Evolutionary conservation across 2,888 invertebrate species (phyloP), one percentile per base, ranked within the genome.

Genomic region (Volucella bombylans): DNA sequence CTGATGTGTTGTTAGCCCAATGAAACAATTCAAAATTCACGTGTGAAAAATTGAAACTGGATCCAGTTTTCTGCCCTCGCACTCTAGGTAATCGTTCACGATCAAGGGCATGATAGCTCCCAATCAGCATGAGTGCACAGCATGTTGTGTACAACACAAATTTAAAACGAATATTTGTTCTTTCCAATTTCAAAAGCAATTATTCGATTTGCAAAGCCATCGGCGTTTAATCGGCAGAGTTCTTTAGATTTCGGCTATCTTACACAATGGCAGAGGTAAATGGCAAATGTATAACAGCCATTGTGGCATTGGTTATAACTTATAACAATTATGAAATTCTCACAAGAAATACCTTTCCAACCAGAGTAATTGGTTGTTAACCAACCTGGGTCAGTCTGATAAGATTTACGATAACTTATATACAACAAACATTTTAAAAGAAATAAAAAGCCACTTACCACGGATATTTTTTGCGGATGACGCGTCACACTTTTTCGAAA

Each of bases 181-280:
- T n/a, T n/a, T 14, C 2, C 14, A 31, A 67, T 67, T 67, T 67
- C 54, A 67, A 67, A 52, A 67, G 2, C 8, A 12, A 45, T 12
- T 14, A 43, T 23, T 67, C 43, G 41, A 43, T 23, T 67, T 54
- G 43, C 54, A 45, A 67, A 67, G 54, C 67, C 1, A 4, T 6
- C 31, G 31, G 31, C 6, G 31, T 1, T 6, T 6, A 31, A 31
- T 31, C 31, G 6, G 31, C 6, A 23, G 18, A 23, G 18, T 23
- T 23, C 18, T 31, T 31, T 4, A 31, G 4, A 6, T 31, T 31
- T 31, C 31, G 0, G 4, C 6, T 23, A 23, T 31, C 31, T 31
- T 31, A 31, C 31, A 31, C 31, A 31, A 31, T 31, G 31, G 31
- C 31, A 31, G 6, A 31, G 31, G 31, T 31, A 31, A 31, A 31